Conservation (phyloP, 92 coral and sea anemone genomes). For the Phenganax stokvisi region DNA sequence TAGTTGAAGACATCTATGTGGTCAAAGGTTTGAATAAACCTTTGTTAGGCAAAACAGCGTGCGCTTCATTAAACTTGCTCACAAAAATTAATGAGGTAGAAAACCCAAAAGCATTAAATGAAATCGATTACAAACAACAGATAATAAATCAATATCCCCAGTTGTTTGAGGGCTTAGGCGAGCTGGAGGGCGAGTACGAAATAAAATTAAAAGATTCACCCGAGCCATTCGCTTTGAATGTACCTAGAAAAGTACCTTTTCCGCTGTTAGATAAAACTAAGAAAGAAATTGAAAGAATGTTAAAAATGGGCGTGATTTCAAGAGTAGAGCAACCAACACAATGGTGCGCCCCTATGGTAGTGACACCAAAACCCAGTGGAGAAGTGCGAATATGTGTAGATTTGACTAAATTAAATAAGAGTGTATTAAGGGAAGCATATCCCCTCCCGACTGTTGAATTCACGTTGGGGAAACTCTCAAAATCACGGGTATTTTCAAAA, state of each 20-base stretch:
- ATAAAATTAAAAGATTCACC: slow-evolving; percentile 46
- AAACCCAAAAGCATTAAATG: slow-evolving; percentile 4
- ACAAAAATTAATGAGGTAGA: slow-evolving; percentile 27
- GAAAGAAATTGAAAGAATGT: slow-evolving; percentile 40
- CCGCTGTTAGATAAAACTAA: slow-evolving; percentile 37
- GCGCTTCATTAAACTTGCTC: slow-evolving; percentile 46
- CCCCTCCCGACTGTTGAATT: slow-evolving; percentile 46
- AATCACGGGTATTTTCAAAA: slow-evolving; percentile 45
- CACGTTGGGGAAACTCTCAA: slow-evolving; percentile 43
- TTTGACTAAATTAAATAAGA: slow-evolving; percentile 47
- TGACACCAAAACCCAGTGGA: slow-evolving; percentile 45
- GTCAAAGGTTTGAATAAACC: too few species aligned
- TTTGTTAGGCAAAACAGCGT: slow-evolving; percentile 45
- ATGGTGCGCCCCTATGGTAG: slow-evolving; percentile 46
- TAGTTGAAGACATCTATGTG: too few species aligned
- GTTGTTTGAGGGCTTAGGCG: slow-evolving; percentile 53
- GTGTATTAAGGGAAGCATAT: slow-evolving; percentile 46
- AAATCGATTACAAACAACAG: slow-evolving; percentile 7
- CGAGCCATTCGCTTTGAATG: slow-evolving; percentile 47
- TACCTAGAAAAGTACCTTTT: slow-evolving; percentile 44
- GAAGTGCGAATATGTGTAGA: slow-evolving; percentile 55
- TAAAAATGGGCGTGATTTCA: slow-evolving; percentile 35
- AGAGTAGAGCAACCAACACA: slow-evolving; percentile 38
- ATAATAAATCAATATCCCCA: slow-evolving; percentile 42
- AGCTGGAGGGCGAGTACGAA: slow-evolving; percentile 46